Evolutionary conservation across 30 jellyfish, hydroid and myxozoan species (phyloP).

Genomic region (Turritopsis rubra): DNA sequence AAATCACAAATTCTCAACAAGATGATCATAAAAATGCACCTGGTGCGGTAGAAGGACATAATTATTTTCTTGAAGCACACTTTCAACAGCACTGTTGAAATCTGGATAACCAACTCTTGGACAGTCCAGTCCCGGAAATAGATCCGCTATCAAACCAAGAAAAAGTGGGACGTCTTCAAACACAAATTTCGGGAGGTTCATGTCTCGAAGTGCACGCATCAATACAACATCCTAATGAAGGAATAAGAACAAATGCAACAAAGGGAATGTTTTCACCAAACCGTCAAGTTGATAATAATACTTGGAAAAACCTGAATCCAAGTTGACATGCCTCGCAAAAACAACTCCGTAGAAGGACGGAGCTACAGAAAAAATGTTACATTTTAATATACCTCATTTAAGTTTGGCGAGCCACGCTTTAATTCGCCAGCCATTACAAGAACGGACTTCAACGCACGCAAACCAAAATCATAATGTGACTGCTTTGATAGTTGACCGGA

Average conservation of each 20-base stretch:
- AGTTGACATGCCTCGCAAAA: no score
- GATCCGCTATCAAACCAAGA: constrained; percentile 87
- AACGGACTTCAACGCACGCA: constrained; percentile 95
- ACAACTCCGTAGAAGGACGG: no score
- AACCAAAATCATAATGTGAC: constrained; percentile 96
- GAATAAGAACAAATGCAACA: not conserved
- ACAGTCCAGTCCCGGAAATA: constrained; percentile 97
- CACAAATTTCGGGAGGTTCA: constrained; percentile 96
- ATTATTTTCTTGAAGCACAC: constrained; percentile 50
- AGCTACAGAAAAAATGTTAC: not conserved
- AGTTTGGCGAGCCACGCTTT: constrained; percentile 91
- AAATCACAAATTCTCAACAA: no score
- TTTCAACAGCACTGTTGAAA: constrained; percentile 80
- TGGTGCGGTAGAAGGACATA: constrained; percentile 67
- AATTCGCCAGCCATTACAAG: constrained; percentile 99
- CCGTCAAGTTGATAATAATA: not conserved
- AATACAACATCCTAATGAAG: constrained; percentile 79
- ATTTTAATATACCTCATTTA: constrained; percentile 54
- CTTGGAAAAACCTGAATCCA: no score
- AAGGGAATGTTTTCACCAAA: not conserved
- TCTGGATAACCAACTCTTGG: constrained; percentile 95
- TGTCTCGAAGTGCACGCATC: constrained; percentile 97
- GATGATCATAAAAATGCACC: no score
- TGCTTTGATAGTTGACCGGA: constrained; percentile 97
- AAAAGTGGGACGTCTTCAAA: constrained; percentile 95